These are phyloP conservation scores for Tetranychus truncatus DNA, from an alignment of 2,888 invertebrate genomes.

Conservation along the genomic window DNA sequence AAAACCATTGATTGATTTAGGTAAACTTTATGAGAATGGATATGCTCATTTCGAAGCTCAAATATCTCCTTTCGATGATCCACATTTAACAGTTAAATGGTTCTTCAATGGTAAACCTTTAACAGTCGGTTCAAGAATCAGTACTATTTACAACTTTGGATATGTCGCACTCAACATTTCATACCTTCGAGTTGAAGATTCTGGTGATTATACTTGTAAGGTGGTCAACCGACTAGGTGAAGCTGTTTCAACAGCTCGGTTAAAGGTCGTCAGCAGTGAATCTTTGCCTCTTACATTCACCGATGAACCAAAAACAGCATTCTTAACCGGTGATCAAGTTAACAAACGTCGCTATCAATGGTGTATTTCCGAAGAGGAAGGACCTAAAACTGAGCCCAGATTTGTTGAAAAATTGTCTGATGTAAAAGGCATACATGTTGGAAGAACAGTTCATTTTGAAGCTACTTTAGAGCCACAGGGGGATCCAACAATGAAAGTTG, in stretches of 20 bases:
- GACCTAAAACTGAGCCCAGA: conserved; percentile 40
- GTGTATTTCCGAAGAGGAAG: background rate
- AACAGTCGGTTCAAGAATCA: conserved; percentile 84
- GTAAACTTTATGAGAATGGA: conserved; percentile 60
- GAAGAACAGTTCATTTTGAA: conserved; percentile 70
- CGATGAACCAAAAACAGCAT: background rate
- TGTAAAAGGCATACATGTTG: conserved; percentile 48
- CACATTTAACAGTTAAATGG: conserved; percentile 85
- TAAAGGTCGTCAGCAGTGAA: conserved; percentile 70
- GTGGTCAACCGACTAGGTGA: conserved; percentile 78
- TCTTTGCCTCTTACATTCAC: conserved; percentile 31
- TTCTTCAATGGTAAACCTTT: conserved; percentile 59
- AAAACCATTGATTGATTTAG: conserved; percentile 63
- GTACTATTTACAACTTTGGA: conserved; percentile 94
- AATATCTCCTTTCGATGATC: conserved; percentile 59
- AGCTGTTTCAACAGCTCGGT: conserved; percentile 70
- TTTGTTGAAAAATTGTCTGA: conserved; percentile 43
- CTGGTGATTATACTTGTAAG: conserved; percentile 19
- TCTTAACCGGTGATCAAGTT: background rate
- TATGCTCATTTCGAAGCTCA: conserved; percentile 86
- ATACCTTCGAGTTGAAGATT: conserved; percentile 92
- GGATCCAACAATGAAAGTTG: conserved; percentile 73
- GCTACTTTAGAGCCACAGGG: conserved; percentile 77
- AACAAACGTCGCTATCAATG: background rate
- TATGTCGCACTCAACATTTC: conserved; percentile 90